phyloP scores from a whole-genome alignment of 2,113 vertebrate genomes.

The Perca flavescens region DNA sequence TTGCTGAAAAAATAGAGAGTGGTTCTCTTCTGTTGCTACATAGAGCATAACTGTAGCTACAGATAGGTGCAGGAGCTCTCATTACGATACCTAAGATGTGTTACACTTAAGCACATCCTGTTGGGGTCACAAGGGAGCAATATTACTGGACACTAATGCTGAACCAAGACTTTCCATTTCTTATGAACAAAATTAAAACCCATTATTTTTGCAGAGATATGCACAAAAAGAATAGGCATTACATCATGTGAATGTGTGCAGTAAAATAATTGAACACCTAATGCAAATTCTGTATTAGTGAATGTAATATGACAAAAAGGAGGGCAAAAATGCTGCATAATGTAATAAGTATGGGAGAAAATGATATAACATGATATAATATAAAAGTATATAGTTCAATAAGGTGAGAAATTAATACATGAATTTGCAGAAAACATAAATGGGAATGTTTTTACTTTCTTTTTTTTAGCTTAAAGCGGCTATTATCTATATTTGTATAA shows the following conservation, averaged over 20 bases:
- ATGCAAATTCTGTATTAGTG: not conserved
- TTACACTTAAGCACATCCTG: constrained; percentile 24
- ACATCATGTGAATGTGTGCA: constrained; percentile 1
- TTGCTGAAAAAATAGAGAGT: constrained; percentile 45
- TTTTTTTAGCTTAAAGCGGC: not conserved
- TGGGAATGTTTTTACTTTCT: not conserved
- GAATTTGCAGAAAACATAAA: not conserved
- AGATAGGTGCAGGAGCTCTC: constrained; percentile 12
- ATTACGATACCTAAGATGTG: constrained; percentile 33
- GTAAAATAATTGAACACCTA: constrained; percentile 7
- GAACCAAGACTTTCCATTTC: constrained; percentile 36
- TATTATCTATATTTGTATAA: no score
- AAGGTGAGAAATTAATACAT: not conserved
- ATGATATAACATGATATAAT: not conserved
- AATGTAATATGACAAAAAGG: not conserved
- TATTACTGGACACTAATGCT: constrained; percentile 31
- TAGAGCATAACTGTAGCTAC: constrained; percentile 40
- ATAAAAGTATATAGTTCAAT: not conserved
- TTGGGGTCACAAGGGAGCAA: constrained; percentile 35
- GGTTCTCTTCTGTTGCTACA: constrained; percentile 47
- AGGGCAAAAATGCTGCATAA: not conserved
- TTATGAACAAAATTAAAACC: constrained; percentile 29
- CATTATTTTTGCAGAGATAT: constrained; percentile 32
- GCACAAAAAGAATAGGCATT: not conserved
- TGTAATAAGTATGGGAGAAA: not conserved